phyloP scores from a whole-genome alignment of 2,888 invertebrate genomes.

The Xestia c-nigrum region DNA sequence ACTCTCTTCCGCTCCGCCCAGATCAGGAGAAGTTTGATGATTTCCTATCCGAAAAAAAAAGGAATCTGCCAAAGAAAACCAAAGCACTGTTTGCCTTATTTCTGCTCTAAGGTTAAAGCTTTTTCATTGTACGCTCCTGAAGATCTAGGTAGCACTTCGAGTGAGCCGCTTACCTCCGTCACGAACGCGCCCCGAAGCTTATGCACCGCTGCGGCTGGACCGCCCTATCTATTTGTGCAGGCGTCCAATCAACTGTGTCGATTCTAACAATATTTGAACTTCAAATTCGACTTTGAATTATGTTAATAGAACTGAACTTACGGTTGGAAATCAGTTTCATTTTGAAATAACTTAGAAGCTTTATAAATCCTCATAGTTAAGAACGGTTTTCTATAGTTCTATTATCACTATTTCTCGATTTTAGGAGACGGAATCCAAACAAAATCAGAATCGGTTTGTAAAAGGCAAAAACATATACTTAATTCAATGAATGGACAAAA shows the following conservation, averaged over 20 bases:
- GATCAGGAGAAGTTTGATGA: no score
- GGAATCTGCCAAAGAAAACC: not conserved
- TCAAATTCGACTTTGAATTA: conserved; percentile 52
- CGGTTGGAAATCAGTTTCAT: conserved; percentile 1
- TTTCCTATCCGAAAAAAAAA: no score
- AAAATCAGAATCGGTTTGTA: not conserved
- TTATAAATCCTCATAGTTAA: not conserved
- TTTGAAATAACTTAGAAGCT: not conserved
- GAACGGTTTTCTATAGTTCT: not conserved
- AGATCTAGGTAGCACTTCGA: conserved; percentile 66
- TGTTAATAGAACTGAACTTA: conserved; percentile 11
- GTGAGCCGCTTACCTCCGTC: conserved; percentile 82
- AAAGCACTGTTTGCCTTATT: conserved; percentile 29
- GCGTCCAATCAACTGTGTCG: conserved; percentile 73
- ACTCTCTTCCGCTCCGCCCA: no score
- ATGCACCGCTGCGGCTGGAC: conserved; percentile 70
- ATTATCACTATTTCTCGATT: not conserved
- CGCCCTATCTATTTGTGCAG: conserved; percentile 83
- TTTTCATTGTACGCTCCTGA: conserved; percentile 61
- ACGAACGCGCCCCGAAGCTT: conserved; percentile 73
- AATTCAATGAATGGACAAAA: not conserved
- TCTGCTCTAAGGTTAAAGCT: conserved; percentile 55
- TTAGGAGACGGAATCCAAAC: not conserved
- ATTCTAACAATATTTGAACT: conserved; percentile 68
- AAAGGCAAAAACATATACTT: not conserved